Conservation (phyloP, 2,113 vertebrate species). For the Nibea coibor region DNA sequence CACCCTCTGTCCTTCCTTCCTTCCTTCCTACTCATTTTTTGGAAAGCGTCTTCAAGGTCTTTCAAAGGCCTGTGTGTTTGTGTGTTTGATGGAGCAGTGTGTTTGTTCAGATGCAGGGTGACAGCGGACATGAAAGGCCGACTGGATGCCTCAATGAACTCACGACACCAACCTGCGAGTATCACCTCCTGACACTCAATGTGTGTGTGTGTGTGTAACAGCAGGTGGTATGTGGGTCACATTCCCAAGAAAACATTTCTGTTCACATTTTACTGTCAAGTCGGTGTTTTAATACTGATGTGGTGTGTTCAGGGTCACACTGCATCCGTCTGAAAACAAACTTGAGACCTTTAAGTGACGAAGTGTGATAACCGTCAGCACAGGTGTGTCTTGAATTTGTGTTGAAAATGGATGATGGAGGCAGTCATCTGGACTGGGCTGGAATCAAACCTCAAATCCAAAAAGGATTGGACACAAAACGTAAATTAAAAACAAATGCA, state of each 20-base stretch:
- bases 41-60: no score
- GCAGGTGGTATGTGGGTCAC: conserved; percentile 18
- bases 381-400: background rate
- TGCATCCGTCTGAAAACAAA: background rate
- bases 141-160: conserved; percentile 10
- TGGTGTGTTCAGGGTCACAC: conserved; percentile 27
- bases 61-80: background rate
- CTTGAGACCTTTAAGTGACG: background rate
- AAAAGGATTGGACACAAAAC: no score
- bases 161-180: conserved; percentile 11
- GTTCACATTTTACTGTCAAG: background rate
- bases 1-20: background rate
- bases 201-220: conserved; percentile 24
- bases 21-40: background rate
- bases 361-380: background rate
- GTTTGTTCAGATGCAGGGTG: conserved; percentile 49
- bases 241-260: conserved; percentile 6
- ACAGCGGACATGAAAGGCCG: conserved; percentile 35
- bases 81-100: conserved; percentile 2
- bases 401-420: no score
- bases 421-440: no score
- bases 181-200: conserved; percentile 28
- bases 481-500: no score
- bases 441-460: no score
- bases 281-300: background rate